A percentile compares a stretch with the other conserved stretches of the same genome.
Conservation (phyloP, 2,797 vertebrate species). For the Cirrhinus molitorella region DNA sequence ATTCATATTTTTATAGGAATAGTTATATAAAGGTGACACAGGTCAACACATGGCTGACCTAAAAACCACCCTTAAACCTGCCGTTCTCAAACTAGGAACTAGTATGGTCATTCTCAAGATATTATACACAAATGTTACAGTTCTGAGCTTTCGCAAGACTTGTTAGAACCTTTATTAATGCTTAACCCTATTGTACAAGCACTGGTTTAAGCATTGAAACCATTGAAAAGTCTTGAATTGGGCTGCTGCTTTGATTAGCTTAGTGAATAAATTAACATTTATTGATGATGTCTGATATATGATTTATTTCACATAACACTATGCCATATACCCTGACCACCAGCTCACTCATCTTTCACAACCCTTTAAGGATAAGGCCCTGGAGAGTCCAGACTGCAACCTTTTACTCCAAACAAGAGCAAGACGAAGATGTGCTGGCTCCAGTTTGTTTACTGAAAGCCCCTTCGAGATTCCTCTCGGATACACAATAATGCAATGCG, state of each 20-base stretch:
- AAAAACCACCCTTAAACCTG: neutral
- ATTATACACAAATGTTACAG: neutral
- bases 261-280: neutral
- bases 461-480: slow-evolving; percentile 52
- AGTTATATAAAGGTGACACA: neutral
- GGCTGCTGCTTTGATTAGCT: neutral
- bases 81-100: neutral
- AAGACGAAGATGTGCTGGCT: slow-evolving; percentile 42
- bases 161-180: neutral
- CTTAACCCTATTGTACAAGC: neutral
- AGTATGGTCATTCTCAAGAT: neutral
- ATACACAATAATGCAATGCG: slow-evolving; percentile 56
- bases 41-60: slow-evolving; percentile 1
- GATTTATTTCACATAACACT: slow-evolving; percentile 47
- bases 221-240: neutral
- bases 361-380: slow-evolving; percentile 38
- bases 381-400: slow-evolving; percentile 37
- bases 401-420: slow-evolving; percentile 44
- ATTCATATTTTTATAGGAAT: neutral
- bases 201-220: neutral
- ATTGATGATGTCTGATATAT: slow-evolving; percentile 37
- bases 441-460: slow-evolving; percentile 56
- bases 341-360: slow-evolving; percentile 54
- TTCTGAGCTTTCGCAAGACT: neutral
- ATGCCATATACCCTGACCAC: slow-evolving; percentile 43